Evolutionary conservation across 2,113 vertebrate genomes (phyloP).

Genomic region (Limanda limanda): DNA sequence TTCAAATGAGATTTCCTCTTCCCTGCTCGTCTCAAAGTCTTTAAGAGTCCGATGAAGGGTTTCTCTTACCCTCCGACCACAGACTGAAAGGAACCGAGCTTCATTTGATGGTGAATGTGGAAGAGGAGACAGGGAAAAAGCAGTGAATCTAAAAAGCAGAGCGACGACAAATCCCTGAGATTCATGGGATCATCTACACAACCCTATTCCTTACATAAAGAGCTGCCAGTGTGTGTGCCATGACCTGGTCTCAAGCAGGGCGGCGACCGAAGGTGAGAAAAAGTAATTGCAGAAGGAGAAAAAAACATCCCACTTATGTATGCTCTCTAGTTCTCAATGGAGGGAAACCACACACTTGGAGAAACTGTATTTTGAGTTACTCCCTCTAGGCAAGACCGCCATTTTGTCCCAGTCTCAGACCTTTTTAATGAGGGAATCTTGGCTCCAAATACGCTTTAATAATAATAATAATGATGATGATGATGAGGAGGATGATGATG

Average conservation of each 20-base stretch:
- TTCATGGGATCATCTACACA: conserved; percentile 8
- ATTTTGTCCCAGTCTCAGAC: conserved; percentile 38
- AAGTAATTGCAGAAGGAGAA: conserved; percentile 51
- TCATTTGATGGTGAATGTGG: conserved; percentile 54
- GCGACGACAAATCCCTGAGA: conserved; percentile 9
- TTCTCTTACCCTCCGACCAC: conserved; percentile 31
- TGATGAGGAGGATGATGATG: conserved; percentile 16
- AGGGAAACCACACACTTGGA: conserved; percentile 53
- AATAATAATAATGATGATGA: conserved; percentile 28
- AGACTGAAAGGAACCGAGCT: conserved; percentile 31
- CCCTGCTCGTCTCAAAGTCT: conserved; percentile 58
- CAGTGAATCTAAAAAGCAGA: conserved; percentile 50
- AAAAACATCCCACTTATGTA: conserved; percentile 63
- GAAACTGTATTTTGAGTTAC: conserved; percentile 35
- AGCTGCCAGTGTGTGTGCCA: background rate
- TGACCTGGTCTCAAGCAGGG: background rate
- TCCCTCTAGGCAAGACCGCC: conserved; percentile 35
- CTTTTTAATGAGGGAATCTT: conserved; percentile 15
- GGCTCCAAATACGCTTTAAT: conserved; percentile 33
- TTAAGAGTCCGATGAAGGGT: conserved; percentile 58
- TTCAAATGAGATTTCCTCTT: conserved; percentile 66
- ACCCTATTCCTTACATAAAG: conserved; percentile 25
- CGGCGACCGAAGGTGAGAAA: conserved; percentile 56
- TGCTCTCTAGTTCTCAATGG: conserved; percentile 53
- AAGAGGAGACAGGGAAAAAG: conserved; percentile 36